A percentile compares a stretch with the other conserved stretches of the same genome.
Evolutionary conservation across 2,113 vertebrate species (phyloP).

Genomic region (Vanacampus margaritifer): DNA sequence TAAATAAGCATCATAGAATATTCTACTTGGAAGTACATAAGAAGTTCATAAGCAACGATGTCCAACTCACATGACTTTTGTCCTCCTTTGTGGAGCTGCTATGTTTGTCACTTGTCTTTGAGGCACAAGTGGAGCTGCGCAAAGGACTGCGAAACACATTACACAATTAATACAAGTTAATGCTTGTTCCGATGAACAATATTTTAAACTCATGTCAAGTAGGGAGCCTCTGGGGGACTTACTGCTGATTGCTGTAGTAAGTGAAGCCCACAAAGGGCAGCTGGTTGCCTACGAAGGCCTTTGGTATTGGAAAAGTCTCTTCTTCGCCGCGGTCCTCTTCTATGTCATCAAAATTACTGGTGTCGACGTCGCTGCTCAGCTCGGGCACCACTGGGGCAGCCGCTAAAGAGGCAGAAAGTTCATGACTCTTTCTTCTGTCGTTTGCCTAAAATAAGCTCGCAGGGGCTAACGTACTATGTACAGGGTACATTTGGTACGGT

Average conservation of each 20-base stretch:
- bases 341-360: conserved; percentile 98
- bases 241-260: conserved; percentile 93
- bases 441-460: background rate
- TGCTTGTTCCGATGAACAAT: background rate
- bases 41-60: background rate
- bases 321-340: conserved; percentile 97
- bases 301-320: conserved; percentile 97
- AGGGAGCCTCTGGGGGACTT: conserved; percentile 52
- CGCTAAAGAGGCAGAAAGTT: conserved; percentile 63
- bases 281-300: conserved; percentile 98
- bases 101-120: conserved; percentile 87
- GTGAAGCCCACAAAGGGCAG: conserved; percentile 98
- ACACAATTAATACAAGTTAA: background rate
- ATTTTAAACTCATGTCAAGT: background rate
- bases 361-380: conserved; percentile 96
- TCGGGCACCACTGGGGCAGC: conserved; percentile 97
- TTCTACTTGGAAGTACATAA: background rate
- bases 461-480: background rate
- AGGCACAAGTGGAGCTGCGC: conserved; percentile 39
- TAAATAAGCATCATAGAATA: background rate
- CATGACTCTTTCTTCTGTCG: background rate
- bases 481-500: background rate
- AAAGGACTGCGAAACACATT: conserved; percentile 46
- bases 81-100: conserved; percentile 81
- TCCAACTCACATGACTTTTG: conserved; percentile 86